A percentile compares a stretch with the other conserved stretches of the same genome.
Conservation (phyloP, 2,888 invertebrate species). For the Colostygia pectinataria region DNA sequence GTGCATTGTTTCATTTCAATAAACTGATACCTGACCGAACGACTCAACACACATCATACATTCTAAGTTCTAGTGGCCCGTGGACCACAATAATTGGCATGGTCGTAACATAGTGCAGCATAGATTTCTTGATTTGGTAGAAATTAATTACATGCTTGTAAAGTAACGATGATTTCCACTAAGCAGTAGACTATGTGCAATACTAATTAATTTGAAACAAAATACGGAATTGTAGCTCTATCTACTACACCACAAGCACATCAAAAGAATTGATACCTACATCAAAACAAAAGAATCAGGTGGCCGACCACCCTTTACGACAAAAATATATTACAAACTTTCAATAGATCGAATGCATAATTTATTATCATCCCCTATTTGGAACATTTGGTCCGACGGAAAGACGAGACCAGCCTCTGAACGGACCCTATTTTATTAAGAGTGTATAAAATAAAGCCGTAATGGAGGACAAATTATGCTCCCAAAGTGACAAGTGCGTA, state of each 20-base stretch:
- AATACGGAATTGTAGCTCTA: conserved; percentile 16
- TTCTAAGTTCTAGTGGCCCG: too few relatives aligned
- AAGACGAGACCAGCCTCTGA: conserved; percentile 77
- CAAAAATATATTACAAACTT: conserved; percentile 70
- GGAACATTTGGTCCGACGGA: conserved; percentile 73
- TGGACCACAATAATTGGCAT: too few relatives aligned
- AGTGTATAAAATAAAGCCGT: conserved; percentile 58
- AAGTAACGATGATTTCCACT: too few relatives aligned
- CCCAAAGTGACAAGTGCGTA: conserved; percentile 73
- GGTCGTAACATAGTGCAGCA: too few relatives aligned
- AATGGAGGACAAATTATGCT: conserved; percentile 80
- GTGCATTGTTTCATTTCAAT: too few relatives aligned
- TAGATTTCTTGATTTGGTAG: too few relatives aligned
- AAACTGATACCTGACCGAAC: too few relatives aligned
- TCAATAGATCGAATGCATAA: conserved; percentile 79
- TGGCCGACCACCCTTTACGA: conserved; percentile 53
- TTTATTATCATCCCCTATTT: conserved; percentile 60
- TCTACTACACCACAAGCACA: conserved; percentile 21
- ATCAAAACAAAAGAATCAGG: conserved; percentile 57
- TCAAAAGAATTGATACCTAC: conserved; percentile 36
- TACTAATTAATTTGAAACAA: not conserved
- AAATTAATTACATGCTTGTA: too few relatives aligned
- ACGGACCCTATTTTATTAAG: conserved; percentile 73
- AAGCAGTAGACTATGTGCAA: too few relatives aligned
- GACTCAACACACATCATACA: too few relatives aligned